Evolutionary conservation across 2,797 vertebrate genomes (phyloP).

Genomic region (Mus caroli): DNA sequence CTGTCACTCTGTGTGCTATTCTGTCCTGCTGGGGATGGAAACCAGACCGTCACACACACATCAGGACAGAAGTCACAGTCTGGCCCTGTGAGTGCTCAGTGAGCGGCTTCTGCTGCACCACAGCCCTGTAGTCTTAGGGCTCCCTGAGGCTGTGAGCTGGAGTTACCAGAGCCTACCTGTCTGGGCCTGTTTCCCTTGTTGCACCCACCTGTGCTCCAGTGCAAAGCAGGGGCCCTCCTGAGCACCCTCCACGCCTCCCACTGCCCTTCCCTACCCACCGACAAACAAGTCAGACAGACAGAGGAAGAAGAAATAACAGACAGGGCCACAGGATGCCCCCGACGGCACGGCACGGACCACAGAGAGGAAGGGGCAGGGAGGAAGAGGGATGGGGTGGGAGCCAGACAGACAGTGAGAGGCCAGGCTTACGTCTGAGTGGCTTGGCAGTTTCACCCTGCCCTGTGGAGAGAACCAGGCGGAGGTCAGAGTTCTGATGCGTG

Average conservation of each 20-base stretch:
- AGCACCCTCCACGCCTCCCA: not conserved
- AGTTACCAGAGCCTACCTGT: not conserved
- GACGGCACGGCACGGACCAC: slow-evolving; percentile 73
- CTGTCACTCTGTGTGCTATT: not conserved
- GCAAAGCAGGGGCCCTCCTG: not conserved
- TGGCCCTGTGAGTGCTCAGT: not conserved
- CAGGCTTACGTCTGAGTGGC: slow-evolving; percentile 99
- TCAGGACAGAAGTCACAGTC: not conserved
- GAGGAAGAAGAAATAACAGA: slow-evolving; percentile 75
- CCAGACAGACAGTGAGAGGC: slow-evolving; percentile 91
- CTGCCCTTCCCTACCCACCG: slow-evolving; percentile 8
- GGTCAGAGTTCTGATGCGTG: slow-evolving; percentile 84
- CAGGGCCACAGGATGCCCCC: slow-evolving; percentile 68
- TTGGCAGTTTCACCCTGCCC: slow-evolving; percentile 99
- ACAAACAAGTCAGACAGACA: slow-evolving; percentile 77
- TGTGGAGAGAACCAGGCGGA: slow-evolving; percentile 94
- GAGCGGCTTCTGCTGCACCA: accelerated
- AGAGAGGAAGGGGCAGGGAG: slow-evolving; percentile 47
- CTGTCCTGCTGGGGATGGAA: not conserved
- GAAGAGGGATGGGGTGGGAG: slow-evolving; percentile 58
- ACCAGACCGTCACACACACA: not conserved
- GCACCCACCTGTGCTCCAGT: not conserved
- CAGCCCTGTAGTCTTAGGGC: not conserved
- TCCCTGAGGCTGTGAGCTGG: not conserved
- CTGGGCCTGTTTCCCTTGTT: slow-evolving; percentile 18